phyloP scores from a whole-genome alignment of 2,113 vertebrate genomes.

The Grallaria varia region DNA sequence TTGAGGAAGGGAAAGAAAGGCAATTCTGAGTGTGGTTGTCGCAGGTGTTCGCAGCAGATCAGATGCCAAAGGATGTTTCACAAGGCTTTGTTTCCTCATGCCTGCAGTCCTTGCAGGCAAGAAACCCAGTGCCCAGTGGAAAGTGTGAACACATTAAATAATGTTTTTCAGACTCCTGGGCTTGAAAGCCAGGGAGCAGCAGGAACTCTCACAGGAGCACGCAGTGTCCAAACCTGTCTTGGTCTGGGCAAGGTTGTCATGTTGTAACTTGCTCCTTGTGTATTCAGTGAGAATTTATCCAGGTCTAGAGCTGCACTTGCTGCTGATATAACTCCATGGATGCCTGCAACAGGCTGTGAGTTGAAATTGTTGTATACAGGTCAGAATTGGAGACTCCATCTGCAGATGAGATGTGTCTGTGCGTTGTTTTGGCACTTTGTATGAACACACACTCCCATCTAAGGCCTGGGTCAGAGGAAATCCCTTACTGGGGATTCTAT shows the following conservation, averaged over 20 bases:
- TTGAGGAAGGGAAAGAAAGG: not conserved
- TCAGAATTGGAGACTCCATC: fast-evolving
- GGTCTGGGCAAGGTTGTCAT: not conserved
- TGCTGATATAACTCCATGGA: not conserved
- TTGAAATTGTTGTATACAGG: not conserved
- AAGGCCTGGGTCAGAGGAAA: not conserved
- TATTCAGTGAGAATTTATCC: not conserved
- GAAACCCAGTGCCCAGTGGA: not conserved
- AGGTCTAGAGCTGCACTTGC: not conserved
- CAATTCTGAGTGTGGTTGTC: not conserved
- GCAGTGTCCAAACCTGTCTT: not conserved
- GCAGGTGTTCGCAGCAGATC: fast-evolving
- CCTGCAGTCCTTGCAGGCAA: not conserved
- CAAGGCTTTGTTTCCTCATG: not conserved
- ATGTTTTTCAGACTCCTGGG: not conserved
- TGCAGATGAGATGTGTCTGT: not conserved
- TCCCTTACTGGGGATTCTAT: not conserved
- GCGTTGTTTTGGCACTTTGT: not conserved
- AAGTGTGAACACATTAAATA: not conserved
- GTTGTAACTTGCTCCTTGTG: not conserved
- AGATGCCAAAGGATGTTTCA: not conserved
- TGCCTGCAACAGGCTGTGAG: not conserved
- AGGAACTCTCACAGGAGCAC: not conserved
- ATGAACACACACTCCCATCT: not conserved
- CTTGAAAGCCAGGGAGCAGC: not conserved